phyloP scores from a whole-genome alignment of 2,113 vertebrate genomes.

The Toxotes jaculatrix region DNA sequence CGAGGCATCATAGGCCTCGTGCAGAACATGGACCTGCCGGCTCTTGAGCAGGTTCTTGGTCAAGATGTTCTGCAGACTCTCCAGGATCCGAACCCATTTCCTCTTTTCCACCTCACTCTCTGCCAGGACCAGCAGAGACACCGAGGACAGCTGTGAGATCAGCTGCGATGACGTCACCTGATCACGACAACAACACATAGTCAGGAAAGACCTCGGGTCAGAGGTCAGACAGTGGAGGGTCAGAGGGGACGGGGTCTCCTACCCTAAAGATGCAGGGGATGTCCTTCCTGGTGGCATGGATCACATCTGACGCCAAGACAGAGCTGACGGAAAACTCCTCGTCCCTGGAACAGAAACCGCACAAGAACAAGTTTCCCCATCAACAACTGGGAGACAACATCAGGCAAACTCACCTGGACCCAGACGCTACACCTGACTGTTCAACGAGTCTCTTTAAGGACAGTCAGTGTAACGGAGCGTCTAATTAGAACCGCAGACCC shows the following conservation, averaged over 20 bases:
- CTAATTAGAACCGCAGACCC: no score
- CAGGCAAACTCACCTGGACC: no score
- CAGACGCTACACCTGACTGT: no score
- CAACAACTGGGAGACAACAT: no score
- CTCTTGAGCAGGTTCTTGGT: conserved; percentile 91
- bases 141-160: conserved; percentile 87
- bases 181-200: not conserved
- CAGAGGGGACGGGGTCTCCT: conserved; percentile 24
- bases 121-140: conserved; percentile 93
- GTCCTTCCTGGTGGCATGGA: conserved; percentile 95
- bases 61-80: conserved; percentile 93
- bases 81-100: conserved; percentile 97
- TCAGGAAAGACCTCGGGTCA: not conserved
- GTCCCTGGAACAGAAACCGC: conserved; percentile 85
- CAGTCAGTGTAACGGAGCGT: no score
- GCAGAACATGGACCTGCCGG: conserved; percentile 89
- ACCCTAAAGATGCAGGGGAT: conserved; percentile 98
- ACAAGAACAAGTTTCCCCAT: no score
- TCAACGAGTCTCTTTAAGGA: no score
- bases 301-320: conserved; percentile 94
- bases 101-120: conserved; percentile 96
- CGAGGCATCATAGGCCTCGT: conserved; percentile 95
- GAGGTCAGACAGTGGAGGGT: not conserved
- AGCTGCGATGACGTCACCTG: conserved; percentile 94
- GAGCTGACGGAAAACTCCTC: conserved; percentile 97